A percentile compares a stretch with the other conserved stretches of the same genome.
These are phyloP conservation scores for Pristiophorus japonicus DNA, from an alignment of 2,113 vertebrate species.

Conservation along the genomic window DNA sequence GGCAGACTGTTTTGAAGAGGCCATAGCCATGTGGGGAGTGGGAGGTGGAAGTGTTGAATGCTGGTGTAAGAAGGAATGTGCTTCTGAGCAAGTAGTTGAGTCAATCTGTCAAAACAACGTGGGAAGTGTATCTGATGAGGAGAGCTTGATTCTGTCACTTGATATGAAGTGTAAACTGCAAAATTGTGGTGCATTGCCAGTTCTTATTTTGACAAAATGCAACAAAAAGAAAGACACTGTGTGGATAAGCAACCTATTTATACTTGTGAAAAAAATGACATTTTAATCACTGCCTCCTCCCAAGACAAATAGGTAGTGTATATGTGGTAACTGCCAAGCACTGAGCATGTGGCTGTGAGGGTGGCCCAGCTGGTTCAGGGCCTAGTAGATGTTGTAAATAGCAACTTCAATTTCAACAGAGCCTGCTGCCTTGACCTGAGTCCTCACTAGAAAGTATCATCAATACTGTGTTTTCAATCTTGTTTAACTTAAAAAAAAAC, in stretches of 20 bases:
- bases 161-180: background rate
- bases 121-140: slow-evolving; percentile 15
- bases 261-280: background rate
- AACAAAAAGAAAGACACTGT: slow-evolving; percentile 16
- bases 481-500: background rate
- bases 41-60: background rate
- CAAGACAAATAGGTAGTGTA: background rate
- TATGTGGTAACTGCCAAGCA: background rate
- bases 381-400: background rate
- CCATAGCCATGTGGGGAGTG: background rate
- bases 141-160: slow-evolving; percentile 12
- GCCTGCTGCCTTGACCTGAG: background rate
- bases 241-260: slow-evolving; percentile 2
- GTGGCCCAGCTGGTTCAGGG: background rate
- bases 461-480: background rate
- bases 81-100: background rate
- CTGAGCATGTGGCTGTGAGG: background rate
- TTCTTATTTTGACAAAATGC: slow-evolving; percentile 18
- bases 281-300: background rate
- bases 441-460: background rate
- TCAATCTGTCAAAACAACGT: slow-evolving; percentile 25
- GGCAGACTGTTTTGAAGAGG: background rate
- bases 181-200: background rate
- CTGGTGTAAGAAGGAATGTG: background rate
- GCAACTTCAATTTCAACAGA: background rate